phyloP scores from a whole-genome alignment of 2,888 invertebrate genomes.

The Antheraea yamamai region DNA sequence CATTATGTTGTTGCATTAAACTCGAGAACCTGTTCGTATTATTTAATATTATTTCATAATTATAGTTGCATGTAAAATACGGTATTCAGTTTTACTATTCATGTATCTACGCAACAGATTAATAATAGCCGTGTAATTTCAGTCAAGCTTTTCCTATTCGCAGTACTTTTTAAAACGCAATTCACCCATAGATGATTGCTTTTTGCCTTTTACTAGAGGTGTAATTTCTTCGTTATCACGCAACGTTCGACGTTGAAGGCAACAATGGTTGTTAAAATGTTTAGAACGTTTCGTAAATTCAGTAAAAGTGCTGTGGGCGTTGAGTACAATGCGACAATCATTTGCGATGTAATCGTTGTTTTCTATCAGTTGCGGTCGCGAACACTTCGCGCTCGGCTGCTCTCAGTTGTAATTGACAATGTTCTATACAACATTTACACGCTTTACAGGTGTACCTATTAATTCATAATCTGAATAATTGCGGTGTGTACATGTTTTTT shows the following conservation, averaged over 20 bases:
- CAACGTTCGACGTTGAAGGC: conserved; percentile 56
- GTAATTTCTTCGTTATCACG: conserved; percentile 66
- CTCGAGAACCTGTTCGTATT: conserved; percentile 8
- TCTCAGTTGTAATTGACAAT: conserved; percentile 42
- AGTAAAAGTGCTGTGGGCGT: conserved; percentile 76
- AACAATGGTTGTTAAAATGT: conserved; percentile 58
- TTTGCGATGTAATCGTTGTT: conserved; percentile 73
- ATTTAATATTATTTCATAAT: conserved; percentile 1
- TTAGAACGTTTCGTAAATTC: conserved; percentile 73
- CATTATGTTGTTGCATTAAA: neutral
- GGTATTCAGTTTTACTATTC: conserved; percentile 9
- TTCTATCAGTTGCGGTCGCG: conserved; percentile 79
- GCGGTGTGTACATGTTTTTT: conserved; percentile 16
- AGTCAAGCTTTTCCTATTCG: conserved; percentile 14
- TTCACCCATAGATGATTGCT: conserved; percentile 36
- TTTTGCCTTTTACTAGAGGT: conserved; percentile 39
- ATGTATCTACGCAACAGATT: conserved; percentile 13
- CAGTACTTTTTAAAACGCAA: conserved; percentile 26
- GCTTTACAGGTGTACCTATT: conserved; percentile 24
- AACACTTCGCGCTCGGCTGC: conserved; percentile 72
- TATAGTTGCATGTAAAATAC: conserved; percentile 1
- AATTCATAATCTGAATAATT: conserved; percentile 16
- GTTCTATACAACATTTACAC: conserved; percentile 47
- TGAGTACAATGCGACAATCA: conserved; percentile 74
- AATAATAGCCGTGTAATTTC: conserved; percentile 17